These are phyloP conservation scores for Caenorhabditis remanei DNA, from an alignment of 1,140 invertebrate genomes.

Conservation along the genomic window DNA sequence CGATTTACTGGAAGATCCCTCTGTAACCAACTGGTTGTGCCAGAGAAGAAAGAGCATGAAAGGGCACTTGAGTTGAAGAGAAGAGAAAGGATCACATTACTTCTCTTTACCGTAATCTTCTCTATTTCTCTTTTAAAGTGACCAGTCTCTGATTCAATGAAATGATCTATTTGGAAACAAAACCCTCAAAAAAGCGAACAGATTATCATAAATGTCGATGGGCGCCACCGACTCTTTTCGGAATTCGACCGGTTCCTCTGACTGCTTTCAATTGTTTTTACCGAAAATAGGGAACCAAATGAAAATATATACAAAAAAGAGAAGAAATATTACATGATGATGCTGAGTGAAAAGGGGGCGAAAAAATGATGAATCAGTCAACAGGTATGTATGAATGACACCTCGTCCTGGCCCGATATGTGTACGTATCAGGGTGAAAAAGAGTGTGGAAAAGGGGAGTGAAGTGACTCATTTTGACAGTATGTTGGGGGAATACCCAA, in stretches of 20 bases:
- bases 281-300: not conserved
- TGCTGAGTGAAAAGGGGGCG: conserved; percentile 24
- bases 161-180: conserved; percentile 11
- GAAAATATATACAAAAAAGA: conserved; percentile 12
- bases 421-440: conserved; percentile 50
- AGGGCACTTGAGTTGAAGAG: conserved; percentile 12
- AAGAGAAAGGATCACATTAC: conserved; percentile 38
- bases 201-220: conserved; percentile 45
- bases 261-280: conserved; percentile 45
- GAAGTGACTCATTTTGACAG: conserved; percentile 46
- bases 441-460: not conserved
- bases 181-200: conserved; percentile 1
- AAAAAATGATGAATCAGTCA: conserved; percentile 44
- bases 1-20: conserved; percentile 19
- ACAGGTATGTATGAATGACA: conserved; percentile 56
- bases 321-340: conserved; percentile 9
- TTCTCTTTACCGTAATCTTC: conserved; percentile 27
- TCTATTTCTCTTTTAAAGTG: conserved; percentile 9
- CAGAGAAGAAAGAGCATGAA: not conserved
- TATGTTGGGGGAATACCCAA: not conserved
- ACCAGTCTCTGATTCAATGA: conserved; percentile 11
- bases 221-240: not conserved
- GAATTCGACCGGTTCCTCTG: conserved; percentile 2
- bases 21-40: not conserved
- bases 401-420: conserved; percentile 15